Evolutionary conservation across 2,888 invertebrate species (phyloP).

Genomic region (Aproaerema taeniolella): DNA sequence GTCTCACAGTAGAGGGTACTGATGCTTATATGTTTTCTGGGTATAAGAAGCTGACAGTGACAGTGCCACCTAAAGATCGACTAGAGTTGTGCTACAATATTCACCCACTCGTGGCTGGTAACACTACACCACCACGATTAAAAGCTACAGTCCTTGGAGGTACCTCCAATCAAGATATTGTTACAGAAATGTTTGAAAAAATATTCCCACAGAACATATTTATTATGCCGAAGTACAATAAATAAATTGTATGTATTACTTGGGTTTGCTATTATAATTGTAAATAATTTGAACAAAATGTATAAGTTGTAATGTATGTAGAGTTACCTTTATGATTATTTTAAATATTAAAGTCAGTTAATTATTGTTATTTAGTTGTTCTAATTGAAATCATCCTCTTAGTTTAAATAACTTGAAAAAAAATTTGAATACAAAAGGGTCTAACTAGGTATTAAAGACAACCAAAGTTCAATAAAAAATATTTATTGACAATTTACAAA

Average conservation of each 20-base stretch:
- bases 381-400: slow-evolving; percentile 17
- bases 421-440: too few species aligned
- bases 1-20: slow-evolving; percentile 86
- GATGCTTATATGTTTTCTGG: slow-evolving; percentile 98
- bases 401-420: too few species aligned
- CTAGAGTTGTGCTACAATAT: slow-evolving; percentile 85
- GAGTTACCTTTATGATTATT: slow-evolving; percentile 58
- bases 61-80: slow-evolving; percentile 78
- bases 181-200: slow-evolving; percentile 69
- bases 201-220: slow-evolving; percentile 69
- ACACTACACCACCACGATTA: slow-evolving; percentile 82
- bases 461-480: slow-evolving; percentile 10
- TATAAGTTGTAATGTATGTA: slow-evolving; percentile 46
- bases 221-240: slow-evolving; percentile 75
- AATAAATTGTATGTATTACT: slow-evolving; percentile 46
- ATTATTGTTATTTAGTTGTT: slow-evolving; percentile 38
- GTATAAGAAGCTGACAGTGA: slow-evolving; percentile 87
- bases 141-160: slow-evolving; percentile 70
- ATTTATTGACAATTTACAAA: slow-evolving; percentile 19
- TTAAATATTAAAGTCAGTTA: slow-evolving; percentile 58
- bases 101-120: slow-evolving; percentile 86
- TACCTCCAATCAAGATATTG: slow-evolving; percentile 47
- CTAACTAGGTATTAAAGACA: too few species aligned
- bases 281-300: slow-evolving; percentile 66
- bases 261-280: slow-evolving; percentile 44